Base-by-base conservation (phyloP, 2,113 vertebrate genomes). In the Tachysurus fulvidraco region DNA sequence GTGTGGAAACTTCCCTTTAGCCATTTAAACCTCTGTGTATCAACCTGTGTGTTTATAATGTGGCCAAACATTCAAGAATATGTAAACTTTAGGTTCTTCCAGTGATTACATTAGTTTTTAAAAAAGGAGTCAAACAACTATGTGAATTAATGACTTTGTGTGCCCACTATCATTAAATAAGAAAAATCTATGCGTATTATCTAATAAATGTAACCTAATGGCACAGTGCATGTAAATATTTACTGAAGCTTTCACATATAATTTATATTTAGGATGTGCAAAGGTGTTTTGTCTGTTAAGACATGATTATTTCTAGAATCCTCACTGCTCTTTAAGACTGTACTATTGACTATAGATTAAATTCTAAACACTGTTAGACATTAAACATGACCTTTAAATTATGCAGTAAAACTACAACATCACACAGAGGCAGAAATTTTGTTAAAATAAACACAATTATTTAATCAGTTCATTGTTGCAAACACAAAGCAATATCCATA, bases 381-480 rank as follows among this genome's bases (percentile, higher is more conserved):
- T 16, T 19, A 25, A 59, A 73, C 25, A n/a, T 36, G 17, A 71
- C 23, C 44, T 74, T 36, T 52, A 30, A 12, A 82, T 54, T 28
- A 28, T 36, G 54, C 81, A 83, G n/a, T 60, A 80, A 80, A 78
- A 67, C 9, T 13, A 23, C 50, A 57, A 64, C 78, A 85, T 30
- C 55, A 78, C 86, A 85, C 23, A 19, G 50, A 78, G 23, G 9
- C 60, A 65, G 30, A 13, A 5, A 59, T 50, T 50, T 64, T 52
- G 81, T 88, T 85, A 76, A 88, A 88, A 84, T 52, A 10, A 86
- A 78, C 12, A 28, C 46, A 54, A 81, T 84, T 87, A 85, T 87
- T 89, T 85, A 82, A 78, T 85, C 36, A 55, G 71, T 64, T 77
- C 62, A 81, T n/a, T 60, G 67, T 67, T 76, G 44, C 25, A 62